A percentile compares a stretch with the other conserved stretches of the same genome.
These are phyloP conservation scores for Zaprionus vittiger DNA, from an alignment of 1,140 invertebrate species.

Conservation along the genomic window DNA sequence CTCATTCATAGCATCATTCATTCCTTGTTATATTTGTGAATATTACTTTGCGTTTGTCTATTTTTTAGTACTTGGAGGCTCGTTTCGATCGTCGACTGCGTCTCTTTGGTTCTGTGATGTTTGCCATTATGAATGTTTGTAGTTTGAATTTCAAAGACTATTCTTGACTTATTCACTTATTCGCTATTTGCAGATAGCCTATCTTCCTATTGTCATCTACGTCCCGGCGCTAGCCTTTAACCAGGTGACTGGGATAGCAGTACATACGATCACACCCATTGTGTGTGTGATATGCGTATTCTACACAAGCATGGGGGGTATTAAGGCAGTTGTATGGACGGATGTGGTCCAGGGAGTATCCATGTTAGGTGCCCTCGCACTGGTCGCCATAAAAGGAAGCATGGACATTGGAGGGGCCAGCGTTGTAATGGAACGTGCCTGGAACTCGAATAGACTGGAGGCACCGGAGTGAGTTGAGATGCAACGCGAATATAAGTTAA, in stretches of 20 bases:
- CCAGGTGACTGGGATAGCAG: conserved; percentile 91
- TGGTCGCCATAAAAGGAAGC: conserved; percentile 89
- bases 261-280: conserved; percentile 89
- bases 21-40: too few relatives aligned
- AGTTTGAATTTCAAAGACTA: conserved; percentile 14
- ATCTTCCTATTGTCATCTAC: conserved; percentile 93
- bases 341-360: conserved; percentile 92
- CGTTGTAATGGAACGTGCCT: conserved; percentile 86
- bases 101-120: conserved; percentile 87
- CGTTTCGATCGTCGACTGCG: conserved; percentile 88
- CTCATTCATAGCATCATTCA: too few relatives aligned
- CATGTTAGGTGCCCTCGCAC: conserved; percentile 90
- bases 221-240: conserved; percentile 92
- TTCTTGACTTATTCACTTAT: not conserved
- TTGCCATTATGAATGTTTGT: conserved; percentile 80
- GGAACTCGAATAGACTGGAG: conserved; percentile 73
- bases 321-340: conserved; percentile 95
- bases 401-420: conserved; percentile 87
- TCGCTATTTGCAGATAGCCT: conserved; percentile 82
- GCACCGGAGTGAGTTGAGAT: conserved; percentile 64
- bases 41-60: not conserved
- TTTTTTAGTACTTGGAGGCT: conserved; percentile 89
- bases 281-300: conserved; percentile 93
- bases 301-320: conserved; percentile 92
- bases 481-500: not conserved